phyloP scores from a whole-genome alignment of 2,888 invertebrate species.

The Thera obeliscata region DNA sequence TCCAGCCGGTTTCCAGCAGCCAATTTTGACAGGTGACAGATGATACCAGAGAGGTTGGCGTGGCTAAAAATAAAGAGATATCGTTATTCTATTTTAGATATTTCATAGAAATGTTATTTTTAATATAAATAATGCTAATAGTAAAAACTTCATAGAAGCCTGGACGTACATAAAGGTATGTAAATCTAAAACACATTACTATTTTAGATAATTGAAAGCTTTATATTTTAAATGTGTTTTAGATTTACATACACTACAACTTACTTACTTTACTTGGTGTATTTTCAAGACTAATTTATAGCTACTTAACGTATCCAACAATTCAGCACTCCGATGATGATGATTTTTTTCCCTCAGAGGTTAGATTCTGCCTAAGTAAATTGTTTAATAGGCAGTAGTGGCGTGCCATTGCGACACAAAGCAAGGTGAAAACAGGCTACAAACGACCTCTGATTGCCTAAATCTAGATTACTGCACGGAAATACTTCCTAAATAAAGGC shows the following conservation, averaged over 20 bases:
- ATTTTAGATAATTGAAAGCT: no score
- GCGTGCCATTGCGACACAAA: constrained; percentile 33
- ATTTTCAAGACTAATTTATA: no score
- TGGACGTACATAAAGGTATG: no score
- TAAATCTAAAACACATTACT: no score
- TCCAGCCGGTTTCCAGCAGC: background rate
- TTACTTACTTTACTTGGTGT: no score
- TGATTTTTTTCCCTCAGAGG: background rate
- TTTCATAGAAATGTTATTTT: no score
- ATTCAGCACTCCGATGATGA: no score
- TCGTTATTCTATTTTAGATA: background rate
- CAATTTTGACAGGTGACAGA: background rate
- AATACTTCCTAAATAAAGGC: constrained; percentile 34
- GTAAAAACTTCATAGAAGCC: no score
- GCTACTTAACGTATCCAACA: no score
- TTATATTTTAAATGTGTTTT: no score
- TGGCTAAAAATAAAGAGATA: background rate
- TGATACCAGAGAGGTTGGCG: background rate
- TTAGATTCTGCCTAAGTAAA: constrained; percentile 18
- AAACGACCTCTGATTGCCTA: constrained; percentile 33
- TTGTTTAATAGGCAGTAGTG: constrained; percentile 15
- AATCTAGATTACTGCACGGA: constrained; percentile 35
- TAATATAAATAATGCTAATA: no score
- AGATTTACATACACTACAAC: no score
- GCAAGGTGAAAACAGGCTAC: constrained; percentile 32